phyloP scores from a whole-genome alignment of 1,140 invertebrate species.

The Magallana gigas region DNA sequence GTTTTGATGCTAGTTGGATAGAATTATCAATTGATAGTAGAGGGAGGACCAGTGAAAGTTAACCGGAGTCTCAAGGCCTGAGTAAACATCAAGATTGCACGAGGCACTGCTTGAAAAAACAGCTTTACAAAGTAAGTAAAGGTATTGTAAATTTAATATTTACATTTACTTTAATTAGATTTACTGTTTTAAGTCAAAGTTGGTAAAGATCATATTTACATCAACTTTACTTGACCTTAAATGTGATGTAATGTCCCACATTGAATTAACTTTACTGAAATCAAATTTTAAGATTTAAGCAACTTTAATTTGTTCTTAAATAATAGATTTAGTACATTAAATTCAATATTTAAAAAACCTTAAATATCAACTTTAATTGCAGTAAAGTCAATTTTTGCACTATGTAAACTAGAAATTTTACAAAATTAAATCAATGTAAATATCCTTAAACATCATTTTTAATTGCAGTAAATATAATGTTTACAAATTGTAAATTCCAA shows the following conservation, averaged over 20 bases:
- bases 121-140: conserved; percentile 30
- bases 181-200: conserved; percentile 11
- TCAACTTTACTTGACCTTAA: conserved; percentile 7
- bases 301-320: background rate
- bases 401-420: background rate
- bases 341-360: background rate
- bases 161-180: conserved; percentile 14
- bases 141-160: conserved; percentile 27
- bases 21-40: no score
- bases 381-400: background rate
- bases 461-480: conserved; percentile 16
- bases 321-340: background rate
- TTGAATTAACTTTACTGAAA: background rate
- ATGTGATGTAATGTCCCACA: background rate
- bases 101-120: conserved; percentile 26
- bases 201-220: background rate
- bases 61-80: no score
- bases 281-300: background rate
- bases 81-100: no score
- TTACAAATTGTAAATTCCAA: background rate
- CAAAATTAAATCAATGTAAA: background rate
- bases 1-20: no score
- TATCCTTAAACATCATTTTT: background rate
- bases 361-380: background rate
- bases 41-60: no score